Conservation (phyloP, 2,113 vertebrate genomes). For the Hippolais icterina region DNA sequence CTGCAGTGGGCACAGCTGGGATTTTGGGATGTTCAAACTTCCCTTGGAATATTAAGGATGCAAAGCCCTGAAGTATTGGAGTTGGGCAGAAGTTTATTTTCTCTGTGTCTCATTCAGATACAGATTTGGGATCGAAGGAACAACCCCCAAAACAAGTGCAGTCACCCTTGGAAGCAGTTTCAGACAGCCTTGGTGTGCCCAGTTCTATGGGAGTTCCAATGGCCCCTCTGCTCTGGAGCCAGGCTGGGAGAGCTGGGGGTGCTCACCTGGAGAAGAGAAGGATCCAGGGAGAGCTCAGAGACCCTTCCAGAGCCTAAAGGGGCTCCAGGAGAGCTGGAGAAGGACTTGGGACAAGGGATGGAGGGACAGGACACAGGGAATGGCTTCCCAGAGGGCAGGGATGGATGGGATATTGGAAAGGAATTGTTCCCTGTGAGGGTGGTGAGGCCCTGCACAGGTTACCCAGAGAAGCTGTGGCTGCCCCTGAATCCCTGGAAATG, state of each 20-base stretch:
- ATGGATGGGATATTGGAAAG: neutral
- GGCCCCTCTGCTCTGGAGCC: neutral
- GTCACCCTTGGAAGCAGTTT: neutral
- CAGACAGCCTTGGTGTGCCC: neutral
- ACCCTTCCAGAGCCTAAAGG: neutral
- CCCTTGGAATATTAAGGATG: neutral
- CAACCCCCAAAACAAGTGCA: neutral
- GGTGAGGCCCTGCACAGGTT: rapidly evolving
- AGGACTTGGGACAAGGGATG: neutral
- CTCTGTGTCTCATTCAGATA: rapidly evolving
- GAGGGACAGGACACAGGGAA: neutral
- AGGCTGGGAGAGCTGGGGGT: neutral
- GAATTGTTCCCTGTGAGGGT: rapidly evolving
- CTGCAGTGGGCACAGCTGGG: neutral
- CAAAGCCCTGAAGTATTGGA: neutral
- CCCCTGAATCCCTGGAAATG: neutral
- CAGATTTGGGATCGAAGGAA: neutral
- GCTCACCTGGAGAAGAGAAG: neutral
- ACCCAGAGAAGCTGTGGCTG: neutral
- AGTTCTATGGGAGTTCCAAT: neutral
- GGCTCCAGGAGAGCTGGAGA: neutral
- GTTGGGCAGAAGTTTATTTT: neutral
- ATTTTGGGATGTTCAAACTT: neutral
- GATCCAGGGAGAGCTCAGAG: neutral
- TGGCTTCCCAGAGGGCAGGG: neutral